Evolutionary conservation across 2,113 vertebrate species (phyloP).

Genomic region (Larimichthys polyactis): DNA sequence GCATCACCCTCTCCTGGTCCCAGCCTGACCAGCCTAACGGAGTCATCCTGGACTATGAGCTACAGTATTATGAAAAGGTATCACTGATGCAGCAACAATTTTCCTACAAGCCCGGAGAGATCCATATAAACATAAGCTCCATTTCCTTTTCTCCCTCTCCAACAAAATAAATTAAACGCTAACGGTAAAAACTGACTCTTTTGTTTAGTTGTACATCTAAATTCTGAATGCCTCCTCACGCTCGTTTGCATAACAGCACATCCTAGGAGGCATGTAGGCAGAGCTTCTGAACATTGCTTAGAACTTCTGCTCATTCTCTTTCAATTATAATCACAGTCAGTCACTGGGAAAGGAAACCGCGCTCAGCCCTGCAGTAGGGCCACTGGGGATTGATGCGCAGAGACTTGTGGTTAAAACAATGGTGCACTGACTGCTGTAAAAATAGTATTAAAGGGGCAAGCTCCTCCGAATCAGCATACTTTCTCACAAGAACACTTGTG

Average conservation of each 20-base stretch:
- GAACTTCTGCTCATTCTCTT: conserved; percentile 74
- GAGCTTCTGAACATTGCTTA: conserved; percentile 63
- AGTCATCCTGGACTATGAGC: conserved; percentile 97
- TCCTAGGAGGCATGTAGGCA: conserved; percentile 47
- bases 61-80: conserved; percentile 99
- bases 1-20: conserved; percentile 98
- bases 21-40: conserved; percentile 98
- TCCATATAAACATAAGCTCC: not conserved
- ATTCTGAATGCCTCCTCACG: conserved; percentile 37
- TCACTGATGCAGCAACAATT: not conserved
- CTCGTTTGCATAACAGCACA: conserved; percentile 38
- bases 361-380: conserved; percentile 55
- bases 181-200: conserved; percentile 6
- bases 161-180: conserved; percentile 6
- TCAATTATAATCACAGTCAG: conserved; percentile 77
- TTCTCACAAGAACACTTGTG: conserved; percentile 63
- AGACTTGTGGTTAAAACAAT: conserved; percentile 81
- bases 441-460: conserved; percentile 70
- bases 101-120: not conserved
- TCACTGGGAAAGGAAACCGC: conserved; percentile 73
- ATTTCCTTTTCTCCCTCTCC: not conserved
- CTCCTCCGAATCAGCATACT: conserved; percentile 48
- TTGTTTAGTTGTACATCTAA: conserved; percentile 22
- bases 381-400: conserved; percentile 68
- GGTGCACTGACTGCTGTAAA: conserved; percentile 73